Evolutionary conservation across 1,140 invertebrate genomes (phyloP), one percentile per base, ranked within the genome.

Genomic region (Drosophila nannoptera): DNA sequence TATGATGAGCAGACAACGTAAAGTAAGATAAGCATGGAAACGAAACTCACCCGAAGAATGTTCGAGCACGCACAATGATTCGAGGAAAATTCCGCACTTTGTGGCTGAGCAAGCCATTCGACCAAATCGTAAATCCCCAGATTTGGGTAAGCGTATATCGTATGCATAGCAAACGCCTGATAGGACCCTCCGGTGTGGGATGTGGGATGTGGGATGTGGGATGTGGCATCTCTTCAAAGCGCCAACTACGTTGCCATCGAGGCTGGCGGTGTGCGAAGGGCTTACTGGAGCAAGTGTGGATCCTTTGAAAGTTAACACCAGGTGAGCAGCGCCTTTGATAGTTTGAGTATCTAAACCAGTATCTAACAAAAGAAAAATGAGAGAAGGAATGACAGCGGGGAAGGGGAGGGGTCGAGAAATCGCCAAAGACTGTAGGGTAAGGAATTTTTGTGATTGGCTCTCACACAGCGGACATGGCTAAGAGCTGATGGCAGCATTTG

Each of bases 241-340:
- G 45, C 29, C 35, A 40, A 32, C 12, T 4, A n/a, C 4, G 12
- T n/a, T 11, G 59, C 0, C 11, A 5, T 29, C 4, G n/a, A 1
- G 7, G 38, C 33, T 2, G 4, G n/a, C 11, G 12, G 12, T 11
- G 35, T n/a, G 11, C 5, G 9, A 33, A 11, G 48, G 4, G 14
- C 7, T 35, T 50, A 9, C 12, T 9, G 16, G 22, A 9, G 3
- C 8, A 43, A 14, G 16, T 38, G 54, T 11, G 52, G 62, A 55
- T 50, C 48, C 50, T 71, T 67, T 71, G 69, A 67, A 67, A 71
- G 22, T 45, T 67, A 67, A 61, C 63, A 67, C 63, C 45, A 69
- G 61, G 45, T 64, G 67, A 65, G 31, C 52, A 45, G 67, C n/a
- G 61, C 45, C 61, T 64, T 65, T 69, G 53, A 58, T 58, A 56